Evolutionary conservation across 2,888 invertebrate species (phyloP), one percentile per base, ranked within the genome.

Genomic region (Parnassius glacialis): DNA sequence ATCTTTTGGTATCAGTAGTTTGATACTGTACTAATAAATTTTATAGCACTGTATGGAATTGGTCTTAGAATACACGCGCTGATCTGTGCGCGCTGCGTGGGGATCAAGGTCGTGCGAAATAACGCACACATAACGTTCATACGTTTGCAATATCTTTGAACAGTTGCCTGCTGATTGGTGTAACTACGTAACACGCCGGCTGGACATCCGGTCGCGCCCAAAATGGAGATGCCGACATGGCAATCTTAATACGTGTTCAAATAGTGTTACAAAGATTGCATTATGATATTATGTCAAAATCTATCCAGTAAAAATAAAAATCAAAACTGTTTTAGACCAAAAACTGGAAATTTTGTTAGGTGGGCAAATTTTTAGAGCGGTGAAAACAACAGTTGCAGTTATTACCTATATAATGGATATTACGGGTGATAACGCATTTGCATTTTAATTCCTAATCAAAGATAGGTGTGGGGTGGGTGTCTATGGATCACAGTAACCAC

Each of bases 91-190:
- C 75, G 74, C 78, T 83, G 87, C 86, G 90, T 86, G 89, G 85
- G 84, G 90, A 90, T 89, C 90, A 91, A 91, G 90, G 90, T 75
- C 87, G 75, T 71, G 76, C 76, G 76, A 81, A 84, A 81, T 82
- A 83, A 72, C 72, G 72, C 71, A 73, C 71, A 72, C 71, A 65
- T 65, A 66, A 68, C 64, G 62, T 59, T 60, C 61, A 65, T 69
- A 69, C 68, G 69, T 65, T 59, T 52, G 66, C 67, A 71, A 74
- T 77, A 77, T 76, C 75, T 79, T 75, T 74, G 74, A 73, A 75
- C 77, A 71, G 75, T 80, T 76, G 75, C 76, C 76, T 78, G 75
- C 76, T 74, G 74, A 74, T 74, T 67, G 68, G 69, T 34, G 34
- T 66, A 65, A 67, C 71, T 71, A 73, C 71, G 71, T 71, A 74